Evolutionary conservation across 37 sponge, comb jelly and placozoan genomes (phyloP), one percentile per base, ranked within the genome.

Genomic region (Aplysina aerophoba): DNA sequence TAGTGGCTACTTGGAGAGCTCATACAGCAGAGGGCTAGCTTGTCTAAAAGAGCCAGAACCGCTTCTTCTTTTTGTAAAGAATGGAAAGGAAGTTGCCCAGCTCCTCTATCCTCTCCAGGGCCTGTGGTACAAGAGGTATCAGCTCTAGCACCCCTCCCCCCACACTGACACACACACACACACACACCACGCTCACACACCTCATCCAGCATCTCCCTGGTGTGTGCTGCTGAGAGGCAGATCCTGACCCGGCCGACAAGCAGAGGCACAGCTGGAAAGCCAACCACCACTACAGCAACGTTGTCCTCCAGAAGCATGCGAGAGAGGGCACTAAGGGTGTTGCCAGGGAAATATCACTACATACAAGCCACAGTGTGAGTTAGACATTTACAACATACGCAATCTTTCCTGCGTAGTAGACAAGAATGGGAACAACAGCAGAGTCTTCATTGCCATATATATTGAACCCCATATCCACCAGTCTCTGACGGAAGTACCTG

Each of bases 251-350:
- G 56, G 8, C 85, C 30, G 41, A 88, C 93, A 0, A 95, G 79
- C 19, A 99, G 85, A 14, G 91, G 80, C 13, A 97, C 97, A 54
- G 99, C 99, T 4, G 99, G 99, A 72, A 92, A 99, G 6, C 99
- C 99, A 4, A 97, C 99, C 16, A 92, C 93, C 40, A 99, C 99
- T 6, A 95, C 92, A 35, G 88, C 97, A 24, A 99, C 88, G 67
- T 92, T 92, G 73, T 81, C 89, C 59, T 64, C 85, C 55, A 94
- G 83, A 84, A 91, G 30, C 82, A 83, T 73, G 25, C 93, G 75
- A 13, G 95, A 93, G 55, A 98, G 79, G 0, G 83, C 59, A 4
- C 90, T 90, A 77, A 4, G 33, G 25, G 20, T 4, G 27, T 30
- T 3, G 6, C 30, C 22, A 22, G 38, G 38, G 34, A 73, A 73